Percentiles rank a stretch among this genome's conserved stretches.
phyloP scores from a whole-genome alignment of 2,113 vertebrate genomes.

The Oncorhynchus mykiss region DNA sequence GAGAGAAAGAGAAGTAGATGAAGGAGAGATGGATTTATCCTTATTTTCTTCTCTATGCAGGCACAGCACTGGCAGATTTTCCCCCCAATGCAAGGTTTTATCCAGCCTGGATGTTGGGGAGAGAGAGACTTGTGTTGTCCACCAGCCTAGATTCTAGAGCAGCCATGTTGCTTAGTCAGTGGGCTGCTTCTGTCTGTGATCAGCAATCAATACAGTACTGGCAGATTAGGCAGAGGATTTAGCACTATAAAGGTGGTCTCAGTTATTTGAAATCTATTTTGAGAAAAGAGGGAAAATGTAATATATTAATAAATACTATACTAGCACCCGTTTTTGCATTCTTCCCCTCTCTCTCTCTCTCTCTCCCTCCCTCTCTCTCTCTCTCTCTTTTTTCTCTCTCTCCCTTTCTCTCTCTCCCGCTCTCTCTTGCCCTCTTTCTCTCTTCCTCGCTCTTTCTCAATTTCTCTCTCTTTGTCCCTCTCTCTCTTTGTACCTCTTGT shows the following conservation, averaged over 20 bases:
- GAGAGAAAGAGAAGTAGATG: slow-evolving; percentile 37
- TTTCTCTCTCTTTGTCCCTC: no score
- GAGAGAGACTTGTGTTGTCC: slow-evolving; percentile 25
- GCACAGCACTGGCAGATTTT: slow-evolving; percentile 49
- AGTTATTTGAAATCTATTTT: slow-evolving; percentile 62
- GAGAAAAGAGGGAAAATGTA: slow-evolving; percentile 22
- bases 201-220: slow-evolving; percentile 74
- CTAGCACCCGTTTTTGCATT: not conserved
- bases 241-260: slow-evolving; percentile 69
- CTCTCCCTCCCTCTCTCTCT: not conserved
- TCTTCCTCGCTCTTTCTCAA: no score
- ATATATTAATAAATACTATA: not conserved
- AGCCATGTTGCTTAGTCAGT: slow-evolving; percentile 56
- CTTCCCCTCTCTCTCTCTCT: not conserved
- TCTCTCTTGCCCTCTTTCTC: not conserved
- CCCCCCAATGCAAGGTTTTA: slow-evolving; percentile 39
- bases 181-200: slow-evolving; percentile 52
- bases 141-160: slow-evolving; percentile 36
- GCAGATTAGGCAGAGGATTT: slow-evolving; percentile 72
- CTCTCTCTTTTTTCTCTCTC: not conserved
- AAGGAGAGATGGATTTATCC: slow-evolving; percentile 35
- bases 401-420: not conserved
- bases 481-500: no score
- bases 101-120: slow-evolving; percentile 58
- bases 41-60: slow-evolving; percentile 32